Evolutionary conservation across 2,797 vertebrate species (phyloP).

Genomic region (Melanotaenia boesemani): DNA sequence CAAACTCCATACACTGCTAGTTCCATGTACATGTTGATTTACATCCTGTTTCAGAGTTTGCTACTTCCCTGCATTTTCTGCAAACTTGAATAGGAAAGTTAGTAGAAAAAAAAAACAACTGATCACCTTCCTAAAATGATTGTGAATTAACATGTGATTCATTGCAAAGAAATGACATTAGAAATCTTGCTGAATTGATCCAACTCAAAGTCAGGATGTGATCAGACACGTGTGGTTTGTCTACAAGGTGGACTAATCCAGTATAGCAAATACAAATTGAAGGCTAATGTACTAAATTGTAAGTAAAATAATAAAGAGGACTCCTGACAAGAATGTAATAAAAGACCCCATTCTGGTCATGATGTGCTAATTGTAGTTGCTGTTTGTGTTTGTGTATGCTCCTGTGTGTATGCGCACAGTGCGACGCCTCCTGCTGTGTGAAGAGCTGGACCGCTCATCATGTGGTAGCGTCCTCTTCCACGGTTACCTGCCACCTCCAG

Average conservation of each 20-base stretch:
- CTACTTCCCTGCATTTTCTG: constrained; percentile 71
- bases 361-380: background rate
- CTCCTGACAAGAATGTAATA: background rate
- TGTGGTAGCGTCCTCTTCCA: constrained; percentile 99
- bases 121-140: constrained; percentile 14
- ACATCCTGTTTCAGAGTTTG: constrained; percentile 69
- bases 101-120: constrained; percentile 21
- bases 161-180: constrained; percentile 8
- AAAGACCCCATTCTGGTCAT: background rate
- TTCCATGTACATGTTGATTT: constrained; percentile 49
- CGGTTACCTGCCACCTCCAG: constrained; percentile 96
- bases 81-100: constrained; percentile 31
- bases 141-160: background rate
- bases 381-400: constrained; percentile 2
- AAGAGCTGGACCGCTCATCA: constrained; percentile 96
- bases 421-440: constrained; percentile 92
- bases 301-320: background rate
- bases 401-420: constrained; percentile 76
- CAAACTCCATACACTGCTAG: constrained; percentile 14
- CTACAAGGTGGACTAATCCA: constrained; percentile 2
- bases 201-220: background rate
- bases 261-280: background rate
- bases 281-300: background rate
- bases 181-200: background rate
- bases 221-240: background rate